Evolutionary conservation across 1,140 invertebrate species (phyloP), one percentile per base, ranked within the genome.

Genomic region (Drosophila nikananu): DNA sequence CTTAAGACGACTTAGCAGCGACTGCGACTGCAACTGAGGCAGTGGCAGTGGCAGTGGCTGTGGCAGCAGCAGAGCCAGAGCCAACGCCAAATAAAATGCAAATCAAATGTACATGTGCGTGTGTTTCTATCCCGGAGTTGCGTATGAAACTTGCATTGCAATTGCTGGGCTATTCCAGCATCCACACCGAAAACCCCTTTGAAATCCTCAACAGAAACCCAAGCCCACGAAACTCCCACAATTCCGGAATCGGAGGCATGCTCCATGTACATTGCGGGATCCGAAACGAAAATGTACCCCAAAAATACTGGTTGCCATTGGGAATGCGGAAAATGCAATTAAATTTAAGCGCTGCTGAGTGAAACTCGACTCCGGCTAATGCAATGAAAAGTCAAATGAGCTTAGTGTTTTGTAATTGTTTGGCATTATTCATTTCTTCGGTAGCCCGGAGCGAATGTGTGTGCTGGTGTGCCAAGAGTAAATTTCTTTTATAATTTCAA

Each of bases 71-170:
- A 19, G 62, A 66, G 49, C 62, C 42, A 44, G 71, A 63, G 39
- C 58, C 77, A 61, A 58, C 46, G 66, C 32, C 81, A 83, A 80
- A 83, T 72, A 68, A 81, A 89, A 87, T 87, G 84, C 84, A 87
- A 87, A 87, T 89, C 81, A 84, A 89, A 81, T 73, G 74, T 79
- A 35, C 30, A 65, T 65, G 48, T 58, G 59, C 41, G 42, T 60
- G 10, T 60, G 52, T 51, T 68, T 52, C 66, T 70, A 54, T 60
- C 35, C 35, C 30, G 32, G 30, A 54, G 25, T 51, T 55, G 52
- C 54, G 48, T 46, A 57, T 52, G 67, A 57, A 63, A 48, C 64
- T 70, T 61, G 75, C 55, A 77, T 60, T 46, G 63, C 74, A 49
- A 41, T 35, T 21, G 61, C 73, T 41, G 41, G 21, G 21, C 35